A percentile compares a stretch with the other conserved stretches of the same genome.
These are phyloP conservation scores for Drosophila austrosaltans DNA, from an alignment of 2,888 invertebrate genomes.

Conservation along the genomic window DNA sequence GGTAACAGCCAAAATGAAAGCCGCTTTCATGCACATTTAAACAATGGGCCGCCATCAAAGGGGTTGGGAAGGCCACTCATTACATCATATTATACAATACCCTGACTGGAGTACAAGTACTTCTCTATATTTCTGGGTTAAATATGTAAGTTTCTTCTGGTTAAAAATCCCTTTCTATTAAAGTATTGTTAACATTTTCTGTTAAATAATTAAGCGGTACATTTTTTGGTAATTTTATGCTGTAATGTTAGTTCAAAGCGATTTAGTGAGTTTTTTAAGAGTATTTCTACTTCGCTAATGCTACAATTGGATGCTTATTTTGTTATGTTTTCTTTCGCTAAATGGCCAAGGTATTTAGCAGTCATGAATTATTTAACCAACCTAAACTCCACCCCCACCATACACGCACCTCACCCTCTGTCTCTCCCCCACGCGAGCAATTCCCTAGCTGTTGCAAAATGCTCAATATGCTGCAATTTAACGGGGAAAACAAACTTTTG, in stretches of 20 bases:
- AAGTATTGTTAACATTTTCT: too few relatives aligned
- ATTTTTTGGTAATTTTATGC: too few relatives aligned
- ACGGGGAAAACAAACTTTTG: slow-evolving; percentile 41
- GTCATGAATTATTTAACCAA: slow-evolving; percentile 75
- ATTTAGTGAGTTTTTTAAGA: slow-evolving; percentile 7
- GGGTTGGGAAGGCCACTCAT: slow-evolving; percentile 37
- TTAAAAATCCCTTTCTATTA: background rate
- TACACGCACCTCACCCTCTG: background rate
- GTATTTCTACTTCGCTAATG: slow-evolving; percentile 14
- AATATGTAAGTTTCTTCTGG: background rate
- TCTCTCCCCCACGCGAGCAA: slow-evolving; percentile 8
- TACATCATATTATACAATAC: slow-evolving; percentile 34
- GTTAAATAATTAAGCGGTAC: too few relatives aligned
- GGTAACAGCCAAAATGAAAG: slow-evolving; percentile 53
- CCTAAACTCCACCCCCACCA: slow-evolving; percentile 30
- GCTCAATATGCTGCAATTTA: slow-evolving; percentile 81
- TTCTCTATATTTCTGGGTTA: background rate
- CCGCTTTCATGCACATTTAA: slow-evolving; percentile 66
- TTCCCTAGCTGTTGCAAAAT: slow-evolving; percentile 45
- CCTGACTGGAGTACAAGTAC: background rate
- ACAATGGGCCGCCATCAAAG: slow-evolving; percentile 35
- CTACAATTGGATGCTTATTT: slow-evolving; percentile 25
- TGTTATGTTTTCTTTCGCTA: slow-evolving; percentile 51
- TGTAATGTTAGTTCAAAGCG: too few relatives aligned
- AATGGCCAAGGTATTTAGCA: slow-evolving; percentile 80